Base-by-base conservation (phyloP, 2,797 vertebrate genomes). In the Odontamblyopus rebecca region DNA sequence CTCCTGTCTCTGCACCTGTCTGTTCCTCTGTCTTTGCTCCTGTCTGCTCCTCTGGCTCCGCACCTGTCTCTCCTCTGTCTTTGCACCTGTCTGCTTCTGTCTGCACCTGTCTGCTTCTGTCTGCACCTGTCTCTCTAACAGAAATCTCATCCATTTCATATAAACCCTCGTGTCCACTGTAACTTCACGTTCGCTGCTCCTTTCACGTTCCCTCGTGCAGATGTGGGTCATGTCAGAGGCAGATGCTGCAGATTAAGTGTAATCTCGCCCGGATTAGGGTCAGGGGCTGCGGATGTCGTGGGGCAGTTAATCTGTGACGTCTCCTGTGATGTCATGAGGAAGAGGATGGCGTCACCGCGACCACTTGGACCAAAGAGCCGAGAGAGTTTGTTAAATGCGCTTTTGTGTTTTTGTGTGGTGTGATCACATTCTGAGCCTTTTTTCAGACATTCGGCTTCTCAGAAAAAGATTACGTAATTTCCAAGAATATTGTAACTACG, bases 261-360 rank as follows among this genome's bases (percentile, higher is more conserved):
- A 84, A 82, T 78, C 71, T 72, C 44, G 63, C 32, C 32, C 61
- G 76, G 80, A 89, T 87, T 84, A 60, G 82, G 84, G 85, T 87
- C 81, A 86, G 75, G 27, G 59, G n/a, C 70, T 68, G 69, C 41
- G 62, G 74, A 73, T 75, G 64, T 61, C 65, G 67, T 63, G 41
- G 53, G 74, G 54, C 48, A 67, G 66, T 38, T 75, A 68, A 78
- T 73, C 72, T 78, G 69, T 67, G 73, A 79, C 68, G 65, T 61
- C 69, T 77, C 71, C 54, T 50, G 2, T 23, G 65, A 35, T 26
- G 38, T 26, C 61, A 30, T 29, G 57, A 30, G 26, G 57, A 16
- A 44, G n/a, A 41, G 59, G 35, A 59, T 75, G 79, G 77, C 63
- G 51, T 79, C 64, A 77, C 67, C 61, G 2, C 41, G 53, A 68